Evolutionary conservation across 2,113 vertebrate genomes (phyloP).

Genomic region (Anolis carolinensis): DNA sequence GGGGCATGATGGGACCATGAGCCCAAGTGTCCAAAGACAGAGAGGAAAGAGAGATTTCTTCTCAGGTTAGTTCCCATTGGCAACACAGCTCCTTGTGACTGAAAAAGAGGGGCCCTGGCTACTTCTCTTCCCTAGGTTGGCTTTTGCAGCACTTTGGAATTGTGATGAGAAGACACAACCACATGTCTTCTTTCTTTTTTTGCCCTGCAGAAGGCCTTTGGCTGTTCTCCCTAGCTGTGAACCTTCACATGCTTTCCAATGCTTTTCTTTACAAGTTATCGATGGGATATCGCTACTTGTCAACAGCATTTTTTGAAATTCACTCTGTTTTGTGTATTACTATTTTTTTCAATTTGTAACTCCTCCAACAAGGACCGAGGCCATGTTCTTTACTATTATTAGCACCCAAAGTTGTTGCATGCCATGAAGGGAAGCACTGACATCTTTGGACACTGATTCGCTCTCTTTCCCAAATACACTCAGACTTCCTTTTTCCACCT

Average conservation of each 20-base stretch:
- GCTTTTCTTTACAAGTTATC: too few relatives aligned
- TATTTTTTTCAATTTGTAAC: background rate
- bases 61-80: background rate
- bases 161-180: background rate
- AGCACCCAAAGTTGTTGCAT: background rate
- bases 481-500: background rate
- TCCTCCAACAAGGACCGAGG: background rate
- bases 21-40: constrained; percentile 6
- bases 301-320: background rate
- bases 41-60: background rate
- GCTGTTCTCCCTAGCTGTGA: background rate
- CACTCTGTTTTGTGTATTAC: background rate
- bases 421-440: background rate
- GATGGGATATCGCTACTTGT: too few relatives aligned
- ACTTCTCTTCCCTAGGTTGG: background rate
- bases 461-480: too few relatives aligned
- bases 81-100: background rate
- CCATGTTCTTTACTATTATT: background rate
- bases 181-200: background rate
- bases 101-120: background rate
- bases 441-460: too few relatives aligned
- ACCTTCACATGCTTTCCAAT: background rate
- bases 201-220: background rate
- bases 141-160: constrained; percentile 22
- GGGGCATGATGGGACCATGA: background rate